A percentile compares a stretch with the other conserved stretches of the same genome.
These are phyloP conservation scores for Sinocyclocheilus maitianheensis DNA, from an alignment of 2,113 vertebrate species.

Conservation along the genomic window DNA sequence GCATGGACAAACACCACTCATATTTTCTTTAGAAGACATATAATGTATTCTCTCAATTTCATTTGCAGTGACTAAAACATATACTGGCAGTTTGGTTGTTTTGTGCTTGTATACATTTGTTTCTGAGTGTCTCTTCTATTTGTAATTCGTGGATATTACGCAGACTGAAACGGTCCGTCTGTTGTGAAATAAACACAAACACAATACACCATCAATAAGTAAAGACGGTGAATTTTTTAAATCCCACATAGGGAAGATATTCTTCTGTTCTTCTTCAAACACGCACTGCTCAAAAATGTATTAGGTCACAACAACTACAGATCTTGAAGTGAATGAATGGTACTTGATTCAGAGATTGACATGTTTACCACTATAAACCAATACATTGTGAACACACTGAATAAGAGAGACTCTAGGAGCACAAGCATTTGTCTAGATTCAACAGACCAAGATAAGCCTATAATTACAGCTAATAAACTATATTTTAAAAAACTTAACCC, in stretches of 20 bases:
- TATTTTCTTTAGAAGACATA: neutral
- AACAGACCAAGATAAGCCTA: neutral
- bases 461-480: conserved; percentile 4
- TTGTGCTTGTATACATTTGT: neutral
- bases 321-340: neutral
- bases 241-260: neutral
- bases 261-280: conserved; percentile 2
- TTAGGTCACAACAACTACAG: neutral
- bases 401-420: neutral
- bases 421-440: neutral
- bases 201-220: conserved; percentile 33
- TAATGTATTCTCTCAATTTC: neutral
- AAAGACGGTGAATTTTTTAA: neutral
- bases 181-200: conserved; percentile 1
- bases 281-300: neutral
- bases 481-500: neutral
- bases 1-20: neutral
- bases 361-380: neutral
- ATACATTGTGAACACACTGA: neutral
- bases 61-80: neutral
- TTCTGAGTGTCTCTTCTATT: neutral
- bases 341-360: neutral
- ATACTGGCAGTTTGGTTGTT: neutral
- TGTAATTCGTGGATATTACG: neutral
- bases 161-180: neutral